Evolutionary conservation across 2,888 invertebrate genomes (phyloP), one percentile per base, ranked within the genome.

Genomic region (Oligia strigilis): DNA sequence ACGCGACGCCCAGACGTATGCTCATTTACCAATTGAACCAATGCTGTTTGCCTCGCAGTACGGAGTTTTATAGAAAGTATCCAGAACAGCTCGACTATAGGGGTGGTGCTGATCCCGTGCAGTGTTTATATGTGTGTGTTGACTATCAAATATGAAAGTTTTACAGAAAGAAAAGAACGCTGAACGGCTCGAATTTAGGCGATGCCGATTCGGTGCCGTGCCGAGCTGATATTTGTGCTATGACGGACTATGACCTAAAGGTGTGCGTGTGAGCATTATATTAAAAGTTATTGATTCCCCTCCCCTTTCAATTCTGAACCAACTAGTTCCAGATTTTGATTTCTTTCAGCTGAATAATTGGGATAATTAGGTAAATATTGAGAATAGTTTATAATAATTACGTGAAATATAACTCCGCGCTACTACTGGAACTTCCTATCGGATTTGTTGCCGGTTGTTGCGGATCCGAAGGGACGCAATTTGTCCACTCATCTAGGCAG

Each of bases 401-500:
- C 88, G 78, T 70, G 72, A 98, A 98, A 90, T 97, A 98, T 13
- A 97, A 89, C 89, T 98, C 98, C 0, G 98, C 97, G 78, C 97
- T 97, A 89, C 97, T 97, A 9, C 29, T 58, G 40, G 65, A 4
- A 3, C 0, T 19, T 43, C 82, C 82, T 19, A 14, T n/a, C 14
- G 82, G 65, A 0, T 0, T 58, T 14, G 78, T 67, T 23, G 3
- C 76, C 72, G 89, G 91, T 36, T 91, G 91, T 23, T 90, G 86
- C 2, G 92, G 90, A 43, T 93, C 93, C 1, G 97, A 96, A 0
- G 97, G 96, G 52, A 97, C 93, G 87, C 97, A 97, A 69, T 94
- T 92, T 0, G 67, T 78, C 98, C 98, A 98, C 71, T 97, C 97
- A 0, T 96, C 94, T 23, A 97, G 93, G 89, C 98, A 98, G 43